A percentile compares a stretch with the other conserved stretches of the same genome.
These are phyloP conservation scores for Arothron firmamentum DNA, from an alignment of 2,113 vertebrate genomes.

Conservation along the genomic window DNA sequence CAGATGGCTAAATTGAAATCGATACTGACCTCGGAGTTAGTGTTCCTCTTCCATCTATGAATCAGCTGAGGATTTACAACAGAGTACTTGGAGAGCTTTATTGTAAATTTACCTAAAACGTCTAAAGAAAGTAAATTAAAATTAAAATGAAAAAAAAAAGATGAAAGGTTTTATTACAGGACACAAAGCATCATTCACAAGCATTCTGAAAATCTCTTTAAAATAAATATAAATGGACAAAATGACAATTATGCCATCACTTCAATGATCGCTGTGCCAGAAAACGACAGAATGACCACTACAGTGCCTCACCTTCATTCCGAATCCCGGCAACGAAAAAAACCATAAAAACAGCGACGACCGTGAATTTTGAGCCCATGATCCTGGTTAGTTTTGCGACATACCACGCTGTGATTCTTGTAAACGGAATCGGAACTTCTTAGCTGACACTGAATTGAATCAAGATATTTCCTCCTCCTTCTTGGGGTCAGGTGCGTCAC, in stretches of 20 bases:
- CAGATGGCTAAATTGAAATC: neutral
- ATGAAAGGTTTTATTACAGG: neutral
- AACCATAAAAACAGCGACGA: constrained; percentile 10
- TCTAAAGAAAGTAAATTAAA: constrained; percentile 51
- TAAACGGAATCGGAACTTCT: too few species aligned
- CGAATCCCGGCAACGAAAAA: constrained; percentile 20
- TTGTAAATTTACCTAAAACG: constrained; percentile 8
- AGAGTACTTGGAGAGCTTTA: constrained; percentile 51
- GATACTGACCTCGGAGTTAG: constrained; percentile 35
- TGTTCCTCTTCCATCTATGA: constrained; percentile 47
- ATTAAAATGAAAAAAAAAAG: too few species aligned
- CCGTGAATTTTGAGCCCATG: constrained; percentile 12
- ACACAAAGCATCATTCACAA: too few species aligned
- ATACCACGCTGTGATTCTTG: too few species aligned
- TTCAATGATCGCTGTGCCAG: too few species aligned
- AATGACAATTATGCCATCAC: too few species aligned
- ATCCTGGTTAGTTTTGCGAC: neutral
- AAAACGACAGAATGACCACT: too few species aligned
- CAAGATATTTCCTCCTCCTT: neutral
- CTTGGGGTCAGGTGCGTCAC: constrained; percentile 8
- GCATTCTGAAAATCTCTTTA: too few species aligned
- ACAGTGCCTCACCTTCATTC: constrained; percentile 47
- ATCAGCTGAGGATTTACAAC: constrained; percentile 64
- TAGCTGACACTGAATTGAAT: fast-evolving
- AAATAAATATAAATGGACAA: too few species aligned